phyloP scores from a whole-genome alignment of 2,797 vertebrate species.

The Sebastolobus altivelis region DNA sequence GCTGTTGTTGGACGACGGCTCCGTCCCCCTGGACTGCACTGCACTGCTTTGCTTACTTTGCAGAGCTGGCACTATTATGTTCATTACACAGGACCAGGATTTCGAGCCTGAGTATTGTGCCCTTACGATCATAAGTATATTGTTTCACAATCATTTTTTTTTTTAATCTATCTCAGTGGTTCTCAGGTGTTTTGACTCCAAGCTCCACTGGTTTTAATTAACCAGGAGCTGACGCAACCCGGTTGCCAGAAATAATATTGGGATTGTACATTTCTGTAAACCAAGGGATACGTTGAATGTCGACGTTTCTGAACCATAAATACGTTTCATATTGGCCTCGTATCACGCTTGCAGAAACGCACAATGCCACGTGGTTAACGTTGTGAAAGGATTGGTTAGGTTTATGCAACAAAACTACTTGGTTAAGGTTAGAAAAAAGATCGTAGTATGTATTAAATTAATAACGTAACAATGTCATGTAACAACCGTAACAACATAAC shows the following conservation, averaged over 20 bases:
- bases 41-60: slow-evolving; percentile 60
- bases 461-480: too few species aligned
- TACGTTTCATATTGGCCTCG: not conserved
- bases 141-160: slow-evolving; percentile 2
- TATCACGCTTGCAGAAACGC: not conserved
- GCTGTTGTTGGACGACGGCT: slow-evolving; percentile 75
- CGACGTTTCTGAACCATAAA: not conserved
- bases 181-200: not conserved
- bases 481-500: not conserved
- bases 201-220: slow-evolving; percentile 39
- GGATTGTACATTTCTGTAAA: not conserved
- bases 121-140: slow-evolving; percentile 1
- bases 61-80: slow-evolving; percentile 41
- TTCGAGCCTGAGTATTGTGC: not conserved
- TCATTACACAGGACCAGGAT: slow-evolving; percentile 33
- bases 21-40: slow-evolving; percentile 57
- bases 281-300: not conserved
- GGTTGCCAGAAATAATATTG: not conserved
- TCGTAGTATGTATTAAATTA: too few species aligned
- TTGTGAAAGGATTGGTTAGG: not conserved
- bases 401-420: not conserved
- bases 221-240: not conserved
- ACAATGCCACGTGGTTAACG: not conserved
- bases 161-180: not conserved
- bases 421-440: not conserved